Conservation (phyloP, 2,797 vertebrate genomes). For the Gila robusta region DNA sequence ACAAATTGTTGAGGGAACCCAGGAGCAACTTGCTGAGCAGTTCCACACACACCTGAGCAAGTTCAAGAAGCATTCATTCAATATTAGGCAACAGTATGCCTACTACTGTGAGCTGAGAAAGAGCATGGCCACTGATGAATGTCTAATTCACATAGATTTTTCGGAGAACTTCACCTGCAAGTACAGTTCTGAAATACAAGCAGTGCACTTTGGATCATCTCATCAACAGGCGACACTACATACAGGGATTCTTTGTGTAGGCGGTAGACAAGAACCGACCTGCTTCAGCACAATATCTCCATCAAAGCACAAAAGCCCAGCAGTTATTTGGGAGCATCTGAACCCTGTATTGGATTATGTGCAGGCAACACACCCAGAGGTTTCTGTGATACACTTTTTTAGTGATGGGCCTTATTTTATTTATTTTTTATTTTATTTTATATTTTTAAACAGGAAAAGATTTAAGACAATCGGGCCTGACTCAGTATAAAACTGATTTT, state of each 20-base stretch:
- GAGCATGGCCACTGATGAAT: constrained; percentile 31
- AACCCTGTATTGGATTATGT: constrained; percentile 19
- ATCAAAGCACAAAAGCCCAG: constrained; percentile 22
- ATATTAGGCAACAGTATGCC: constrained; percentile 38
- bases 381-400: too few species aligned
- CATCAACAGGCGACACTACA: constrained; percentile 45
- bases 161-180: constrained; percentile 26
- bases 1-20: neutral
- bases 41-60: constrained; percentile 27
- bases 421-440: too few species aligned
- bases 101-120: constrained; percentile 30
- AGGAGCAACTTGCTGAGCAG: constrained; percentile 5
- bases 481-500: too few species aligned
- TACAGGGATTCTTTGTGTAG: neutral
- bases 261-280: neutral
- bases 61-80: constrained; percentile 32
- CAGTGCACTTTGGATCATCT: constrained; percentile 44
- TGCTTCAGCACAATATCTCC: constrained; percentile 36
- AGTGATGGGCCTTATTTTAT: too few species aligned
- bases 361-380: too few species aligned
- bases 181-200: constrained; percentile 23
- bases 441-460: too few species aligned
- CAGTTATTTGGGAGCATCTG: constrained; percentile 40
- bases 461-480: too few species aligned
- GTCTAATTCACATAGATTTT: constrained; percentile 42